These are phyloP conservation scores for Melipona quadrifasciata DNA, from an alignment of 1,140 invertebrate species.

Conservation along the genomic window DNA sequence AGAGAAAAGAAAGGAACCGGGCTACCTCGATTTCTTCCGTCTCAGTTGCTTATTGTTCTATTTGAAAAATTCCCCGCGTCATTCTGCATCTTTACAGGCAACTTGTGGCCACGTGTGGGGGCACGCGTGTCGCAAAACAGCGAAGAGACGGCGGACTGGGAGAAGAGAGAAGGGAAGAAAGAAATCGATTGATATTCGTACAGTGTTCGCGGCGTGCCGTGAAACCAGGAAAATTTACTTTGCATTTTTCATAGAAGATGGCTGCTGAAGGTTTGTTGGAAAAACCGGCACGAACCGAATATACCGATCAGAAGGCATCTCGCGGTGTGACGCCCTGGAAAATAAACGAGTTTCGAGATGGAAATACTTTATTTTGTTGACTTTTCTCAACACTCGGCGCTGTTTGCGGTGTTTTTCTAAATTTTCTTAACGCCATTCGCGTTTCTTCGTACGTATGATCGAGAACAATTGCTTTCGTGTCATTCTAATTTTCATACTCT, in stretches of 20 bases:
- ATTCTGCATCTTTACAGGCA: slow-evolving; percentile 24
- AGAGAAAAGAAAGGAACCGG: background rate
- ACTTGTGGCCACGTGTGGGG: slow-evolving; percentile 6
- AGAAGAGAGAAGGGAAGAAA: no score
- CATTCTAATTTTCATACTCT: no score
- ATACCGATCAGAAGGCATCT: slow-evolving; percentile 2
- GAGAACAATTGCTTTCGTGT: no score
- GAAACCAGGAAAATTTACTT: slow-evolving; percentile 28
- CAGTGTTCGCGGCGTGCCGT: background rate
- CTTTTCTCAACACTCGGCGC: no score
- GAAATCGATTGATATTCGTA: slow-evolving; percentile 22
- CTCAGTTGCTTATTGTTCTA: background rate
- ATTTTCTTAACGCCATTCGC: no score
- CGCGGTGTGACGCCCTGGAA: background rate
- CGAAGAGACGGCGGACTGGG: background rate
- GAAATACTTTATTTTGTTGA: background rate
- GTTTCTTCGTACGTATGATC: no score
- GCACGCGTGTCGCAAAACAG: background rate
- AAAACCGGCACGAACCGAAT: slow-evolving; percentile 23
- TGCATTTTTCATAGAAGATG: slow-evolving; percentile 23
- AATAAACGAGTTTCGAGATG: background rate
- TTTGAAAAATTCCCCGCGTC: background rate
- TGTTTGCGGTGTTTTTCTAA: no score
- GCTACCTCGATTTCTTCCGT: background rate
- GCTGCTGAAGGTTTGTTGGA: background rate